Base-by-base conservation (phyloP, 2,888 invertebrate species). In the Drosophila anceps region DNA sequence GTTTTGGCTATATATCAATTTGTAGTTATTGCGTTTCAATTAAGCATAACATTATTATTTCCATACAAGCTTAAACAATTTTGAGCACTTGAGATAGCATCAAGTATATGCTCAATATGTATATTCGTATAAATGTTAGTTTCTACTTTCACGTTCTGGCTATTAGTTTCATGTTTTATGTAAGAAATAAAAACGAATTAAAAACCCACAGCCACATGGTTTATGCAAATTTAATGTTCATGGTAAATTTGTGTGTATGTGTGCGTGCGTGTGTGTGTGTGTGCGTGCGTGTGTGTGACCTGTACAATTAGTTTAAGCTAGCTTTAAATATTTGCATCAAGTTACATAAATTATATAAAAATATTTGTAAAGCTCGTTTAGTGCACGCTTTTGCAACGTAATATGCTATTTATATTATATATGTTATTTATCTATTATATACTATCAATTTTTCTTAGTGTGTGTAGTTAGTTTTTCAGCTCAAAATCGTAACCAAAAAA, bases 401-500 rank as follows among this genome's bases (percentile, higher is more conserved):
- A n/a, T 54, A 39, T 43, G 10, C 4, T 1, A 27, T 8, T 18
- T 29, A n/a, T 57, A 33, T 58, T 24, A 20, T 41, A 15, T 12
- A 12, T 20, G 13, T 13, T 24, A 33, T 46, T 51, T 13, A 33
- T 18, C 57, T 33, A 37, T 18, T 37, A 10, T 43, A 33, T 27
- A 15, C n/a, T 35, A 29, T 31, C n/a, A 8, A 35, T 57, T 66
- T 58, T 7, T 33, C 43, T 59, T 37, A 37, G 59, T 43, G 18
- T 43, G 18, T 50, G 64, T 79, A 84, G 70, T 10, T 71, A 62
- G 57, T 5, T 4, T 90, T 84, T 88, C 86, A 84, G 84, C 90
- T 88, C 78, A 84, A 84, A 84, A 90, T 84, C 83, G 88, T 77
- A 78, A 81, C 90, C 91, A 86, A 84, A 91, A 91, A 91, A 91